Evolutionary conservation across 1,140 invertebrate species (phyloP), one percentile per base, ranked within the genome.

Genomic region (Bombus picipes): DNA sequence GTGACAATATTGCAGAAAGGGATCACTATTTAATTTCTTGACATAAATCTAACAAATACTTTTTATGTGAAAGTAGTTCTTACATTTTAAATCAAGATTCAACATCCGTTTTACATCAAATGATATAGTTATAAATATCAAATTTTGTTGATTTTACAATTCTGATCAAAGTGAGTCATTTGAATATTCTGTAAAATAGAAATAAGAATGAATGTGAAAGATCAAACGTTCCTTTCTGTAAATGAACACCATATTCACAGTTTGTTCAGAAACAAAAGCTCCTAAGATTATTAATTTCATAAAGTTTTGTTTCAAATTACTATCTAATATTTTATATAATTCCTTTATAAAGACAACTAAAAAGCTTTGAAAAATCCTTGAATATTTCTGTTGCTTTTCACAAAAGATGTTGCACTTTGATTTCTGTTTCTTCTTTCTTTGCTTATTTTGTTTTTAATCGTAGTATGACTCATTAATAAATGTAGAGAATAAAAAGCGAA

Each of bases 401-500:
- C 59, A 62, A n/a, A 62, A 12, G n/a, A 76, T 62, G 34, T 79
- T 84, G 62, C 39, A 34, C 37, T 59, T 70, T 18, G 62, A 73
- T 43, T 73, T 84, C 87, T 79, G 70, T 83, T 73, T 81, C 28
- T 72, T 41, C 28, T 47, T 78, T 57, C 78, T 77, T 83, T 76
- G 43, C 57, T 37, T 86, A 77, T 86, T 76, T 79, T 78, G 41
- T 85, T 75, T 87, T 59, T 79, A 75, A 80, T 74, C 53, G 65
- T 70, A 87, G 34, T 85, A 88, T 77, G 80, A 83, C 74, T 76
- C 83, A 74, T 88, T 75, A 57, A 82, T 84, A 81, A 93, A 84
- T 83, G 83, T 89, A 88, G 88, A 88, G 87, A 88, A 79, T 66
- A 90, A 90, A 75, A 90, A 90, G 83, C 68, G 88, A 90, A 90